Evolutionary conservation across 2,888 invertebrate species (phyloP), one percentile per base, ranked within the genome.

Genomic region (Blastobasis lacticolella): DNA sequence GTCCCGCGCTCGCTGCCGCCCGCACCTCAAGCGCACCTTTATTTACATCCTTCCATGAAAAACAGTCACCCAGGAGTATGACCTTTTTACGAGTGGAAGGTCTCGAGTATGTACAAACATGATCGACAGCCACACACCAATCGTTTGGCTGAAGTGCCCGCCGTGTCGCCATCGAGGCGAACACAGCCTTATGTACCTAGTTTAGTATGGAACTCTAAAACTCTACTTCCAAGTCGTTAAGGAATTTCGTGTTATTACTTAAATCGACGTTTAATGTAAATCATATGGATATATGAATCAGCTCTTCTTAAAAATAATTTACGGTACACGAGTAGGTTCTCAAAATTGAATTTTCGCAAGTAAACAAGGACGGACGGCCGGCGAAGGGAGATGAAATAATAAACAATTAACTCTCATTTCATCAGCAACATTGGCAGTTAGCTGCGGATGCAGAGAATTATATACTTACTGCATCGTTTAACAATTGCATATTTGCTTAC

Each of bases 11-110:
- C 60, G 53, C 60, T 58, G 56, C 61, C 58, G 61, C 62, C 61
- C 60, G 58, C 61, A 63, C 58, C 66, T 64, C 73, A 71, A 70
- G 71, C 78, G 63, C 77, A 75, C 83, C 81, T 81, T 82, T 82
- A 83, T 83, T 81, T 81, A 82, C 82, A 77, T 71, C 71, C 71
- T 78, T 73, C 73, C 73, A 71, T 76, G 71, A 76, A 77, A 73
- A 61, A 71, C 71, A 67, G 60, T 72, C 71, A 67, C 66, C 64
- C 66, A 71, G 23, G 63, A 65, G 65, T 62, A 68, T 68, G 65
- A 63, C 67, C 68, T 67, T 75, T 70, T 77, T 73, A 76, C 64
- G 69, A 74, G 70, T 73, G 72, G 71, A 78, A 79, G 71, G 71
- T 73, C 69, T 62, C 69, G 61, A 56, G 57, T 58, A 62, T 68